These are phyloP conservation scores for Trematocara nigrifrons DNA, from an alignment of 2,113 vertebrate species.

Conservation along the genomic window DNA sequence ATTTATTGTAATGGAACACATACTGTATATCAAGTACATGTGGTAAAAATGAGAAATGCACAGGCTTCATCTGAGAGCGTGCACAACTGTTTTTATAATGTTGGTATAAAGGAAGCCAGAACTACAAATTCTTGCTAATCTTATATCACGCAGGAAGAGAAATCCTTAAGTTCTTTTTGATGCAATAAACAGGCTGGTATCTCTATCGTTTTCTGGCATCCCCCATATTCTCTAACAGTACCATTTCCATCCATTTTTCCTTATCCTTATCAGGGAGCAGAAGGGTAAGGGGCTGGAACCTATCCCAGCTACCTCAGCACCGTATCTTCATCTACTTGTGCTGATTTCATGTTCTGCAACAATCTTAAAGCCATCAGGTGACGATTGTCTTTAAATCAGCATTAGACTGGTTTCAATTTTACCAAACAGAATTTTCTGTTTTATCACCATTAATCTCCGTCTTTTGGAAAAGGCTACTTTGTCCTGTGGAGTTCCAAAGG, in stretches of 20 bases:
- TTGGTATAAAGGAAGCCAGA: background rate
- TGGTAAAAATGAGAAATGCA: background rate
- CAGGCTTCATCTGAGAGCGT: background rate
- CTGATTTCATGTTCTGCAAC: accelerated
- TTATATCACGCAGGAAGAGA: background rate
- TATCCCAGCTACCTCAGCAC: background rate
- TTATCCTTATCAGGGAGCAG: background rate
- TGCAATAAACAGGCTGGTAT: background rate
- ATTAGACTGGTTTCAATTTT: background rate
- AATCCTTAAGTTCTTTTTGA: background rate
- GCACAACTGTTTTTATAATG: background rate
- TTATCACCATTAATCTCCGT: background rate
- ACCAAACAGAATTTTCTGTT: background rate
- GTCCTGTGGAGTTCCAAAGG: background rate
- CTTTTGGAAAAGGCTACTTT: background rate
- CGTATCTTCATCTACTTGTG: accelerated
- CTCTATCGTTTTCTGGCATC: background rate
- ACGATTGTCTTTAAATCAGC: background rate
- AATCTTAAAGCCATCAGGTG: background rate
- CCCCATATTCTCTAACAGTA: background rate
- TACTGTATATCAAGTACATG: background rate
- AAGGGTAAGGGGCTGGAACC: accelerated
- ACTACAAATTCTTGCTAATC: background rate
- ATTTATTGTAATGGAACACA: background rate
- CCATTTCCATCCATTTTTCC: background rate